Percentiles rank a stretch among this genome's conserved stretches.
phyloP scores from a whole-genome alignment of 2,797 vertebrate species.

The Muscicapa striata region DNA sequence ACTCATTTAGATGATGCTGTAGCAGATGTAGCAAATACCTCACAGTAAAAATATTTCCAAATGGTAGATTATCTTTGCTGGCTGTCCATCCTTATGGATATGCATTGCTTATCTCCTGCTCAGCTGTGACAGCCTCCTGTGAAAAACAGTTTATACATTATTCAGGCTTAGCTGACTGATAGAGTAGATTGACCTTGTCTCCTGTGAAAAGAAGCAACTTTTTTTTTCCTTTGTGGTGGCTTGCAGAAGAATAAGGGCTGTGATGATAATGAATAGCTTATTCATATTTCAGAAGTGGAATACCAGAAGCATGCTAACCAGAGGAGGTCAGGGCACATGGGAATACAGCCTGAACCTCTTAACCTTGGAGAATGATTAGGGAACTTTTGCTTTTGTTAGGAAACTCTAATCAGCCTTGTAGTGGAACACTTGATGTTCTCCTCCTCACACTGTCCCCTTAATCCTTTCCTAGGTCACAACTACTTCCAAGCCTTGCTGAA shows the following conservation, averaged over 20 bases:
- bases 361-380: constrained; percentile 36
- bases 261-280: constrained; percentile 58
- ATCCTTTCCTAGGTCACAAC: background rate
- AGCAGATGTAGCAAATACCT: constrained; percentile 27
- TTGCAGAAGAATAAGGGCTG: constrained; percentile 40
- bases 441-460: background rate
- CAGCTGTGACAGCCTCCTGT: constrained; percentile 3
- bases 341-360: background rate
- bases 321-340: constrained; percentile 15
- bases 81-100: background rate
- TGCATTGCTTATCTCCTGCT: constrained; percentile 24
- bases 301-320: constrained; percentile 39
- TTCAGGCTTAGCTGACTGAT: constrained; percentile 46
- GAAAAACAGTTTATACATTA: constrained; percentile 56
- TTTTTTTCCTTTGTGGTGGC: background rate
- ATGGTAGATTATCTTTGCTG: constrained; percentile 16
- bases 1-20: background rate
- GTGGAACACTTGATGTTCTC: background rate
- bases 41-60: constrained; percentile 46
- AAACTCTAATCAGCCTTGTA: constrained; percentile 27
- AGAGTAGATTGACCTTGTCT: constrained; percentile 62
- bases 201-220: constrained; percentile 43
- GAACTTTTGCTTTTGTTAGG: constrained; percentile 52
- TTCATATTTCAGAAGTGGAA: constrained; percentile 62
- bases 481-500: background rate